Evolutionary conservation across 2,888 invertebrate genomes (phyloP).

Genomic region (Catonia carolina): DNA sequence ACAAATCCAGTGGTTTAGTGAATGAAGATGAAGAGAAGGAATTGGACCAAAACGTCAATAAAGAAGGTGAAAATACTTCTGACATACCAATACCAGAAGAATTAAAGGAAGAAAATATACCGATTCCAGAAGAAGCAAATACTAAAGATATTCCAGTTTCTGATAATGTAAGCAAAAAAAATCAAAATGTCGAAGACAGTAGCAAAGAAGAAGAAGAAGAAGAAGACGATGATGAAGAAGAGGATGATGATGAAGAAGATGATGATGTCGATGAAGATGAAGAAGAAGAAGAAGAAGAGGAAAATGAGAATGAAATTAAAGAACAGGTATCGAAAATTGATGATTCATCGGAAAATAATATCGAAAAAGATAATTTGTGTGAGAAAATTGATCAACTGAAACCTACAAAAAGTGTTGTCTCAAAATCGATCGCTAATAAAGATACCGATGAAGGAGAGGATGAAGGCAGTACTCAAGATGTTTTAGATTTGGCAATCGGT

Average conservation of each 20-base stretch:
- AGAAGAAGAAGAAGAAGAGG: conserved; percentile 10
- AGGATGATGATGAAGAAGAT: conserved; percentile 5
- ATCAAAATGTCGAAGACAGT: background rate
- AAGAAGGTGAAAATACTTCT: conserved; percentile 14
- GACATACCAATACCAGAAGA: conserved; percentile 21
- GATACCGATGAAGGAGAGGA: conserved; percentile 32
- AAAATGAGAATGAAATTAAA: conserved; percentile 7
- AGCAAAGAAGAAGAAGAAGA: no score
- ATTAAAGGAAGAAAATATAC: conserved; percentile 7
- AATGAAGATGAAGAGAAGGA: conserved; percentile 2
- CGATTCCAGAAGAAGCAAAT: conserved; percentile 1
- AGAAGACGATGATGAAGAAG: conserved; percentile 9
- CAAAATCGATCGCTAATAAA: no score
- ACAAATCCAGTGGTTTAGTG: conserved; percentile 1
- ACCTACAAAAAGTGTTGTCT: no score
- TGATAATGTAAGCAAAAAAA: background rate
- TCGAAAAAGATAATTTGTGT: no score
- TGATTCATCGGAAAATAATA: no score
- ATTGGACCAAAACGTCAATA: background rate
- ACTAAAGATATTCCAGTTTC: background rate
- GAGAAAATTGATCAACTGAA: no score
- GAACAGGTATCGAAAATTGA: background rate
- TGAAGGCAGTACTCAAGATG: conserved; percentile 29
- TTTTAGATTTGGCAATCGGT: conserved; percentile 32
- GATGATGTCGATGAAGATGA: conserved; percentile 10